Percentiles rank a stretch among this genome's conserved stretches.
Conservation (phyloP, 2,797 vertebrate species). For the Alectoris magna region DNA sequence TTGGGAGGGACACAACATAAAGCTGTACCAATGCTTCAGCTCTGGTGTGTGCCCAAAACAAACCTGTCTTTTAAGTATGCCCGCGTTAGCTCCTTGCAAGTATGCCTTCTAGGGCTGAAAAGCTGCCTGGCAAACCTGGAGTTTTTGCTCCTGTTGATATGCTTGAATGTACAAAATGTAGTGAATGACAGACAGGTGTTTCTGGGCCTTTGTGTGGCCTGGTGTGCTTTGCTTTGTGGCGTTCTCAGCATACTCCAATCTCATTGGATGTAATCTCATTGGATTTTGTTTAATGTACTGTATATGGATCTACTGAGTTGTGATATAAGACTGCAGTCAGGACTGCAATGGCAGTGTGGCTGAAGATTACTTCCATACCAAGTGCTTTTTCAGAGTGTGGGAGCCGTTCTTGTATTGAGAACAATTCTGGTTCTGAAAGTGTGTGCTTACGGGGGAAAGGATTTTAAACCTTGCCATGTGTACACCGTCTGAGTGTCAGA, state of each 20-base stretch:
- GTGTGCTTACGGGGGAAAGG: background rate
- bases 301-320: background rate
- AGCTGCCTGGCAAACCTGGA: background rate
- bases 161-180: background rate
- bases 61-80: background rate
- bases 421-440: background rate
- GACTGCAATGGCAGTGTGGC: background rate
- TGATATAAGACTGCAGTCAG: background rate
- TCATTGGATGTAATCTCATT: background rate
- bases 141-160: rapidly evolving
- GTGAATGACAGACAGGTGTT: too few species aligned
- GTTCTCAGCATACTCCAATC: background rate
- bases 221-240: background rate
- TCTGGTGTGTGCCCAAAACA: background rate
- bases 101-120: background rate
- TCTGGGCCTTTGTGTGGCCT: background rate
- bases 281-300: conserved; percentile 13
- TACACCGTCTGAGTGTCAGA: background rate
- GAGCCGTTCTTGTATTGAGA: background rate
- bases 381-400: background rate
- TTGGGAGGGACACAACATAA: background rate
- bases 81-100: background rate
- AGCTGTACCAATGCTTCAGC: background rate
- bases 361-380: background rate
- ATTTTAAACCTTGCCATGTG: background rate